phyloP scores from a whole-genome alignment of 2,113 vertebrate genomes.

The Nothobranchius furzeri region DNA sequence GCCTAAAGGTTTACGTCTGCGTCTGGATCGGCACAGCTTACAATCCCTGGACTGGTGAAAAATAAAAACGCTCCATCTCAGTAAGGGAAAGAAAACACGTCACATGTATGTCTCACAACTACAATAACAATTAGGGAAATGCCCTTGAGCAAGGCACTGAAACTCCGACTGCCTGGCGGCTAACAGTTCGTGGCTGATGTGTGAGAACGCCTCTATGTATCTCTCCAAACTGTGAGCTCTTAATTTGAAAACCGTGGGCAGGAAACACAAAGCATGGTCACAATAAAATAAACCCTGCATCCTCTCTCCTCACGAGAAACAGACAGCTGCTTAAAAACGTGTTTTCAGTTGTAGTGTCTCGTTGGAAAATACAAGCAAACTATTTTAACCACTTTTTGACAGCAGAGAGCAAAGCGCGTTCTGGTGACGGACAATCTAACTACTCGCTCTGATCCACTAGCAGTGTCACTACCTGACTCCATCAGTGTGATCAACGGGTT shows the following conservation, averaged over 20 bases:
- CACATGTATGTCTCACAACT: slow-evolving; percentile 37
- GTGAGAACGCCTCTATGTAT: too few species aligned
- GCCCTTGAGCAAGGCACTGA: slow-evolving; percentile 74
- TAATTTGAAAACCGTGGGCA: too few species aligned
- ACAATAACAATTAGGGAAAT: slow-evolving; percentile 37
- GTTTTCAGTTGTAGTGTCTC: slow-evolving; percentile 16
- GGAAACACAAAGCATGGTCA: too few species aligned
- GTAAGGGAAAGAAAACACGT: slow-evolving; percentile 34
- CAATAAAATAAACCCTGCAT: background rate
- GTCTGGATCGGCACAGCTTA: slow-evolving; percentile 52
- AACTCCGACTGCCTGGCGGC: slow-evolving; percentile 39
- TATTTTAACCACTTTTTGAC: slow-evolving; percentile 21
- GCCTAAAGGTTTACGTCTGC: slow-evolving; percentile 56
- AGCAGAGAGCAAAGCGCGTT: slow-evolving; percentile 46
- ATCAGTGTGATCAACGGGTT: slow-evolving; percentile 29
- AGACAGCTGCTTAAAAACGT: background rate
- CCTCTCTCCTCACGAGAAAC: background rate
- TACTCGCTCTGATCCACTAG: slow-evolving; percentile 39
- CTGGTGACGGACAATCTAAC: slow-evolving; percentile 51
- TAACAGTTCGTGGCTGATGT: slow-evolving; percentile 22
- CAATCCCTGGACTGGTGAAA: slow-evolving; percentile 49
- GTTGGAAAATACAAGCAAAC: background rate
- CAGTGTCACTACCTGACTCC: slow-evolving; percentile 25
- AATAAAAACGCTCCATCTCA: slow-evolving; percentile 11
- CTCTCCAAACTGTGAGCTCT: too few species aligned